A percentile compares a stretch with the other conserved stretches of the same genome.
phyloP scores from a whole-genome alignment of 2,797 vertebrate species.

The Tragelaphus eurycerus region DNA sequence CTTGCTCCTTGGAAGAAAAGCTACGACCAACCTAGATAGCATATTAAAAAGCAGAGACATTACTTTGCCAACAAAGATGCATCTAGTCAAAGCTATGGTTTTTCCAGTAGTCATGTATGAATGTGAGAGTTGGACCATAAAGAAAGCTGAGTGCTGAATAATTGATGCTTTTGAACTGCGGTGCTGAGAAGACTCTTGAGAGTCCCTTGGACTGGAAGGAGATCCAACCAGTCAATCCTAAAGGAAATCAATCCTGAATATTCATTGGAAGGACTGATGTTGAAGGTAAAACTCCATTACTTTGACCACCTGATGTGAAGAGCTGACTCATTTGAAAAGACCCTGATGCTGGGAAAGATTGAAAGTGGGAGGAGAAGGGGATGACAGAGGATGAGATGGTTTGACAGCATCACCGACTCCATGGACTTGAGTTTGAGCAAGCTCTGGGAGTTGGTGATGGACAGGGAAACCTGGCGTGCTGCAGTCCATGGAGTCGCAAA shows the following conservation, averaged over 20 bases:
- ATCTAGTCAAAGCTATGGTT: too few relatives aligned
- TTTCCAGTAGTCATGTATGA: not conserved
- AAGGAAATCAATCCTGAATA: not conserved
- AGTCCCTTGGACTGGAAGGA: not conserved
- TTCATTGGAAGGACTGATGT: not conserved
- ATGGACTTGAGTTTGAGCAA: not conserved
- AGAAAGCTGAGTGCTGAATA: accelerated
- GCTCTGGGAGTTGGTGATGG: not conserved
- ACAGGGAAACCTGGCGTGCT: not conserved
- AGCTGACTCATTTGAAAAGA: not conserved
- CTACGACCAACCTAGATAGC: too few relatives aligned
- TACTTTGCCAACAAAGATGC: too few relatives aligned
- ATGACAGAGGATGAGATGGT: not conserved
- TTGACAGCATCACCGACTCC: not conserved
- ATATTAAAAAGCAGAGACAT: too few relatives aligned
- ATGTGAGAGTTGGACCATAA: not conserved
- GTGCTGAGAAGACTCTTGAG: not conserved
- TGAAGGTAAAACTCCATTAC: not conserved
- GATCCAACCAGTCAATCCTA: not conserved
- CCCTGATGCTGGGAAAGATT: not conserved
- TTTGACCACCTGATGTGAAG: not conserved
- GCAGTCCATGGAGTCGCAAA: not conserved
- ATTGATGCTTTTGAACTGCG: not conserved
- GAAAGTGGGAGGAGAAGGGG: not conserved
- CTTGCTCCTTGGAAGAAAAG: too few relatives aligned